Percentiles rank a stretch among this genome's conserved stretches.
Conservation (phyloP, 2,797 vertebrate species). For the Gastrophryne carolinensis region DNA sequence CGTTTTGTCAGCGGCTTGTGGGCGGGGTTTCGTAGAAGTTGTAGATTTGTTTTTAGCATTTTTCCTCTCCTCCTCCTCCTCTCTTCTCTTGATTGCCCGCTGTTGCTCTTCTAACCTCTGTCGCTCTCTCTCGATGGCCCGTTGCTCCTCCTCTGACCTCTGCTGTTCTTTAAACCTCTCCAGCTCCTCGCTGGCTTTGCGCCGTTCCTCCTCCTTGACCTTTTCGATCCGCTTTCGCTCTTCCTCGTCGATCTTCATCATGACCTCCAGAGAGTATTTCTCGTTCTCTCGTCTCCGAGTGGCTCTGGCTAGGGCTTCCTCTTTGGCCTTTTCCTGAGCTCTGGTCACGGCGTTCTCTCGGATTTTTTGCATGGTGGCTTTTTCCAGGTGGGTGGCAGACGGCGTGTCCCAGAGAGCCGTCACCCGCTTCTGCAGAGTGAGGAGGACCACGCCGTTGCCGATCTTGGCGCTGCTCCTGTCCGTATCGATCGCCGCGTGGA, state of each 20-base stretch:
- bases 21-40: slow-evolving; percentile 22
- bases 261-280: slow-evolving; percentile 80
- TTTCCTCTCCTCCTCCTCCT: slow-evolving; percentile 43
- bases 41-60: slow-evolving; percentile 40
- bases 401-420: slow-evolving; percentile 77
- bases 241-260: slow-evolving; percentile 87
- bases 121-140: slow-evolving; percentile 28
- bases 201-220: slow-evolving; percentile 77
- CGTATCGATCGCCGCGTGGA: slow-evolving; percentile 81
- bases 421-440: slow-evolving; percentile 82
- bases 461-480: slow-evolving; percentile 80
- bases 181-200: slow-evolving; percentile 75
- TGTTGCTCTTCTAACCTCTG: slow-evolving; percentile 58
- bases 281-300: slow-evolving; percentile 71
- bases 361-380: slow-evolving; percentile 71
- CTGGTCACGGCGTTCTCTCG: slow-evolving; percentile 77
- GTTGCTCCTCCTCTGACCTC: slow-evolving; percentile 59
- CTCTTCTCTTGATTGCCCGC: slow-evolving; percentile 43
- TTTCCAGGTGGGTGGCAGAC: slow-evolving; percentile 66
- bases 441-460: slow-evolving; percentile 73
- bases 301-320: slow-evolving; percentile 68
- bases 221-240: slow-evolving; percentile 79
- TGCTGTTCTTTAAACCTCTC: slow-evolving; percentile 76
- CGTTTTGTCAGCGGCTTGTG: slow-evolving; percentile 42
- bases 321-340: slow-evolving; percentile 74